phyloP scores from a whole-genome alignment of 2,888 invertebrate species.

The Linnaemya tessellans region DNA sequence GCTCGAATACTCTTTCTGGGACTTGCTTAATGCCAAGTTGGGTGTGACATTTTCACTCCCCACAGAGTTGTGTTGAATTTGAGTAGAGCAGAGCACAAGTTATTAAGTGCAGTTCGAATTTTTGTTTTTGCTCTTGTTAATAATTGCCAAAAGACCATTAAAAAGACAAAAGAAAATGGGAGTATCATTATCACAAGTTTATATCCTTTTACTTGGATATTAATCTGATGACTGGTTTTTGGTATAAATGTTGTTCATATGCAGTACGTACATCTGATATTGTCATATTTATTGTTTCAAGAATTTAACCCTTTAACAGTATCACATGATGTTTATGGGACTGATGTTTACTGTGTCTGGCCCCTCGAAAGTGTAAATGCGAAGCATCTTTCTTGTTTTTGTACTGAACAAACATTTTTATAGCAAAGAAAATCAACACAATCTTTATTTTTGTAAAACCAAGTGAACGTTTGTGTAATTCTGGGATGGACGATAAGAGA shows the following conservation, averaged over 20 bases:
- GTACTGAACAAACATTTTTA: too few species aligned
- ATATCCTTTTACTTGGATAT: conserved; percentile 32
- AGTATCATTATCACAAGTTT: conserved; percentile 50
- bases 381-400: too few species aligned
- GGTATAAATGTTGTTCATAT: neutral
- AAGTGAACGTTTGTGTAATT: too few species aligned
- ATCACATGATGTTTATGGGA: neutral
- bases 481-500: too few species aligned
- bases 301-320: conserved; percentile 20
- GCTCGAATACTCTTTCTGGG: conserved; percentile 22
- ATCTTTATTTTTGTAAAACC: too few species aligned
- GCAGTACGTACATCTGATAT: conserved; percentile 47
- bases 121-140: conserved; percentile 19
- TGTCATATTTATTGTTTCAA: conserved; percentile 62
- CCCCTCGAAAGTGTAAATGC: too few species aligned
- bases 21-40: conserved; percentile 57
- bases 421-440: too few species aligned
- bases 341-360: neutral
- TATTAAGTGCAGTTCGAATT: conserved; percentile 37
- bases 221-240: conserved; percentile 26
- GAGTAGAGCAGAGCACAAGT: conserved; percentile 27
- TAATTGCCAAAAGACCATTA: conserved; percentile 37
- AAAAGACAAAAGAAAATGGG: conserved; percentile 39
- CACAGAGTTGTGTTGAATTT: neutral
- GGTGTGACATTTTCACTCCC: conserved; percentile 62